Percentiles rank a stretch among this genome's conserved stretches.
These are phyloP conservation scores for Antheraea pernyi DNA, from an alignment of 1,140 invertebrate species.

Conservation along the genomic window DNA sequence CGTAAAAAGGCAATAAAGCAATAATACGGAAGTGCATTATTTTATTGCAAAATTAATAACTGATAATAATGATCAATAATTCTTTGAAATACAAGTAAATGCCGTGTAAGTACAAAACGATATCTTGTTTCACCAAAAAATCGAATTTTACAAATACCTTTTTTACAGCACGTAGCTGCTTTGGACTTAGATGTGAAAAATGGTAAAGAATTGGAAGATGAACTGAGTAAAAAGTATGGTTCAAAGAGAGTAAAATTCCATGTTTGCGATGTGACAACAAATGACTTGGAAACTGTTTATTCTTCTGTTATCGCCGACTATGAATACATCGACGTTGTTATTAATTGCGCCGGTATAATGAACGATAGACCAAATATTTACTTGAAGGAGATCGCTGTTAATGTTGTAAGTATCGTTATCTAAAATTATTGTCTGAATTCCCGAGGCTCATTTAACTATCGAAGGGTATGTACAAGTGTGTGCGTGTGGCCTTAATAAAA, in stretches of 20 bases:
- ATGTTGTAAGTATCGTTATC: constrained; percentile 44
- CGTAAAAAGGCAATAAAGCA: too few relatives aligned
- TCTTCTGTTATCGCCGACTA: constrained; percentile 47
- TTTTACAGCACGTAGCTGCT: constrained; percentile 33
- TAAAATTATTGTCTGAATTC: too few relatives aligned
- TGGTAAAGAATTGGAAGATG: constrained; percentile 27
- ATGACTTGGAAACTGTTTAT: constrained; percentile 28
- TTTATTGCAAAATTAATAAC: too few relatives aligned
- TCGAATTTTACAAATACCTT: neutral
- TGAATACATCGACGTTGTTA: constrained; percentile 81
- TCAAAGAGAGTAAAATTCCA: constrained; percentile 29
- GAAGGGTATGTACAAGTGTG: too few relatives aligned
- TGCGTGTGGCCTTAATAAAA: too few relatives aligned
- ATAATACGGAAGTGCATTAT: too few relatives aligned
- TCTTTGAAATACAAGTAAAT: too few relatives aligned
- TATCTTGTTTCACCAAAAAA: too few relatives aligned
- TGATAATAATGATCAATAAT: too few relatives aligned
- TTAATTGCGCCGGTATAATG: constrained; percentile 82
- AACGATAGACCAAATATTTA: constrained; percentile 39
- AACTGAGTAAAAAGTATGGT: constrained; percentile 30
- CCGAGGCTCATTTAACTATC: too few relatives aligned
- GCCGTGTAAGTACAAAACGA: too few relatives aligned
- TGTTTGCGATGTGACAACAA: constrained; percentile 36
- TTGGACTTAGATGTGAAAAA: constrained; percentile 30
- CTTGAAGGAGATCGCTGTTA: constrained; percentile 44